These are phyloP conservation scores for Sebastes taczanowskii DNA, from an alignment of 2,797 vertebrate genomes.

Conservation along the genomic window DNA sequence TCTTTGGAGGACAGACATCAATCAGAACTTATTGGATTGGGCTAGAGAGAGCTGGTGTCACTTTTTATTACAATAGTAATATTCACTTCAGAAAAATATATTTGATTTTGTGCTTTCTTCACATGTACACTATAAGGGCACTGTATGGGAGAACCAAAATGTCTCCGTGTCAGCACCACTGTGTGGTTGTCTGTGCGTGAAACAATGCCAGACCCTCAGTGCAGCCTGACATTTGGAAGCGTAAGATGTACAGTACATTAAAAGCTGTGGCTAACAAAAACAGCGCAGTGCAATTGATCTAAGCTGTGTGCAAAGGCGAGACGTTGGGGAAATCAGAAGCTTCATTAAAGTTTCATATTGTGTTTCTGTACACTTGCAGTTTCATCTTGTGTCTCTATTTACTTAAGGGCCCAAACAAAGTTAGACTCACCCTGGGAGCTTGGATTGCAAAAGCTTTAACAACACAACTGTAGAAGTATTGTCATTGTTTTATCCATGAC, in stretches of 20 bases:
- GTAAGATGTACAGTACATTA: constrained; percentile 55
- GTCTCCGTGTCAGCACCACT: constrained; percentile 44
- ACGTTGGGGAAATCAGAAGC: constrained; percentile 78
- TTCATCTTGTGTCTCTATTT: constrained; percentile 71
- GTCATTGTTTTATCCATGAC: not conserved
- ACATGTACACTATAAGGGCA: not conserved
- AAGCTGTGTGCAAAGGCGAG: constrained; percentile 65
- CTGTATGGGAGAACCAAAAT: constrained; percentile 21
- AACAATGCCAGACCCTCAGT: constrained; percentile 35
- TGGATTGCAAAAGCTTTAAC: constrained; percentile 35
- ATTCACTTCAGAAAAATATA: not conserved
- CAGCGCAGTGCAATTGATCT: constrained; percentile 63
- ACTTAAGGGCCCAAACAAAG: constrained; percentile 64
- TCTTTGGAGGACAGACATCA: not conserved
- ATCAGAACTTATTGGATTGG: not conserved
- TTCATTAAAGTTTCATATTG: constrained; percentile 81
- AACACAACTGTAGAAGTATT: constrained; percentile 11
- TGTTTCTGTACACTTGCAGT: constrained; percentile 74
- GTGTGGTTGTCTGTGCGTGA: constrained; percentile 36
- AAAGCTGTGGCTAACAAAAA: constrained; percentile 58
- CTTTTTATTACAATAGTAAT: not conserved
- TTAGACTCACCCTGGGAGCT: constrained; percentile 43
- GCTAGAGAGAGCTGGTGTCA: not conserved
- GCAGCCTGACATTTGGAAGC: constrained; percentile 39
- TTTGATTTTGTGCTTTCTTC: not conserved